Conservation (phyloP, 2,888 invertebrate species). For the Hesperia comma region DNA sequence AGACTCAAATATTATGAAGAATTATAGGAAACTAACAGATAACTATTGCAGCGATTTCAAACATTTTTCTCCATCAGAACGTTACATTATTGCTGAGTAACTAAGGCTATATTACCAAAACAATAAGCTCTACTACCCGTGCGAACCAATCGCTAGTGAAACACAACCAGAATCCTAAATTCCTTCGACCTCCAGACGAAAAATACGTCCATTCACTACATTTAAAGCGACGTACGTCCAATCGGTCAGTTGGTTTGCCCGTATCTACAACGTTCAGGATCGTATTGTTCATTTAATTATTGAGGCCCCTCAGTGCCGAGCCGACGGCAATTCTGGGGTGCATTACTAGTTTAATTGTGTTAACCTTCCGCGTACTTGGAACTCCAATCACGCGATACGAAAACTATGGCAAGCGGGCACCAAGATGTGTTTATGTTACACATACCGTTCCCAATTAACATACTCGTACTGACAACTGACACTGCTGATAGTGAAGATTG, state of each 20-base stretch:
- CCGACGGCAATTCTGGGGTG: conserved; percentile 39
- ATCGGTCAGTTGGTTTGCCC: conserved; percentile 49
- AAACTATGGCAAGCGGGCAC: neutral
- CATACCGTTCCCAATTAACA: neutral
- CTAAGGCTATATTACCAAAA: too few relatives aligned
- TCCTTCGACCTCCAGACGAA: conserved; percentile 8
- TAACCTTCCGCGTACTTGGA: conserved; percentile 31
- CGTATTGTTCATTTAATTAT: conserved; percentile 58
- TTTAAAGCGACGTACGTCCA: conserved; percentile 39
- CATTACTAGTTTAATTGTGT: conserved; percentile 42
- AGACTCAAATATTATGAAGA: too few relatives aligned
- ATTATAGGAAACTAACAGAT: too few relatives aligned
- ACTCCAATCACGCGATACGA: conserved; percentile 17
- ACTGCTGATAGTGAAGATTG: neutral
- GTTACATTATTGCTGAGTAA: too few relatives aligned
- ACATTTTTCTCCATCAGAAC: too few relatives aligned
- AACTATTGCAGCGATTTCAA: too few relatives aligned
- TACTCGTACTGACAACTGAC: neutral
- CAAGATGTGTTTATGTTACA: neutral
- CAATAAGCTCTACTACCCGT: too few relatives aligned
- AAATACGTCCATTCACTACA: conserved; percentile 7
- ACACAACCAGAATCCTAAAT: neutral
- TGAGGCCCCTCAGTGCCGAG: conserved; percentile 49
- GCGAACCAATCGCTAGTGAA: too few relatives aligned
- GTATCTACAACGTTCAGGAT: conserved; percentile 46